Conservation (phyloP, 2,113 vertebrate genomes). For the Charina bottae region DNA sequence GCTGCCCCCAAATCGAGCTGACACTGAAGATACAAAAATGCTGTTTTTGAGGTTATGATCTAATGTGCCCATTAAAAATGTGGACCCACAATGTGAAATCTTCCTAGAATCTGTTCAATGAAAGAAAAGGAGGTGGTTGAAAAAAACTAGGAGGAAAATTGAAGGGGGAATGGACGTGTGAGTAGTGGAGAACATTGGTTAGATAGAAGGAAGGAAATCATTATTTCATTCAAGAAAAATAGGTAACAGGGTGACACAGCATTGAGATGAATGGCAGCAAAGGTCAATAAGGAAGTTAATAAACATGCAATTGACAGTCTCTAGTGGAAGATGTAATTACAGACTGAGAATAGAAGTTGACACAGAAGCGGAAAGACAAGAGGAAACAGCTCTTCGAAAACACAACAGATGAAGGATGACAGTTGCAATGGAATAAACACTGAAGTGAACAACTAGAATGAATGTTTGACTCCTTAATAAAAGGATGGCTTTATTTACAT, state of each 20-base stretch:
- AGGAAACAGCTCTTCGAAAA: slow-evolving; percentile 1
- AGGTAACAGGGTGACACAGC: background rate
- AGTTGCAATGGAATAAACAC: background rate
- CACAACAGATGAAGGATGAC: background rate
- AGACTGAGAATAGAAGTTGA: slow-evolving; percentile 10
- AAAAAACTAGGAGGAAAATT: background rate
- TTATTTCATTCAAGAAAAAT: background rate
- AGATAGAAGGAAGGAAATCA: background rate
- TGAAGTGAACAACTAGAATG: slow-evolving; percentile 7
- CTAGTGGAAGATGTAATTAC: slow-evolving; percentile 19
- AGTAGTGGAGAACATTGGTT: slow-evolving; percentile 1
- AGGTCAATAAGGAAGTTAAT: slow-evolving; percentile 24
- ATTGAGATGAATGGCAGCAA: slow-evolving; percentile 13
- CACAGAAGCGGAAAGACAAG: background rate
- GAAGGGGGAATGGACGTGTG: background rate
- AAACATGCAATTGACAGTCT: slow-evolving; percentile 12
- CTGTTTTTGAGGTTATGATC: background rate
- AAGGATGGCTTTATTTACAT: background rate
- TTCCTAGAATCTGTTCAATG: background rate
- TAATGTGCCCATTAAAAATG: background rate
- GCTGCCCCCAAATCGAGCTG: background rate
- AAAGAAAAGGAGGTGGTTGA: background rate
- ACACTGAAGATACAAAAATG: background rate
- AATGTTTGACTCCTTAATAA: background rate
- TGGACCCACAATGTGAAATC: background rate